These are phyloP conservation scores for Keiferia lycopersicella DNA, from an alignment of 2,888 invertebrate species.

Conservation along the genomic window DNA sequence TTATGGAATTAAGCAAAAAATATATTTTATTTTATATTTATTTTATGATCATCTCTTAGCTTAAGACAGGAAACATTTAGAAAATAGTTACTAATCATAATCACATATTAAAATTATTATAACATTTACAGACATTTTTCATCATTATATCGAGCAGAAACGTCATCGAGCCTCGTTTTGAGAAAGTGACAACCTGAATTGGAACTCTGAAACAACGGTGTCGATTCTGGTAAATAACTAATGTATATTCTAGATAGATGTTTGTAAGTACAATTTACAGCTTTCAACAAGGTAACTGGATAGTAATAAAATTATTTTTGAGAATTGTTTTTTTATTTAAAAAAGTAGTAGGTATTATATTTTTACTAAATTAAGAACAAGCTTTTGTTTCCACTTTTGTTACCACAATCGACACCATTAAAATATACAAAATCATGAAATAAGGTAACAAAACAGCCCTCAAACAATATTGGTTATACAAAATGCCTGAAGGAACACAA, in stretches of 20 bases:
- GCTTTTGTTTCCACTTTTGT: too few relatives aligned
- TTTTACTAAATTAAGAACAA: too few relatives aligned
- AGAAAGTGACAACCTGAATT: neutral
- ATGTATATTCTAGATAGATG: too few relatives aligned
- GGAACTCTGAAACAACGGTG: neutral
- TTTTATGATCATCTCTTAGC: conserved; percentile 73
- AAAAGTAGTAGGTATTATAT: too few relatives aligned
- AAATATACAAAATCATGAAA: too few relatives aligned
- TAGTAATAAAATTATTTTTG: too few relatives aligned
- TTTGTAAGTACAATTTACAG: too few relatives aligned
- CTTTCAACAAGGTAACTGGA: too few relatives aligned
- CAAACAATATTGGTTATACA: conserved; percentile 2
- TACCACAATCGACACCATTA: too few relatives aligned
- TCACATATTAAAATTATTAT: conserved; percentile 73
- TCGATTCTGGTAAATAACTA: too few relatives aligned
- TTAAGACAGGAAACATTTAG: conserved; percentile 77
- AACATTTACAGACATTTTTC: conserved; percentile 68
- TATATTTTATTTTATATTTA: conserved; percentile 64
- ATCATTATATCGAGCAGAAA: conserved; percentile 45
- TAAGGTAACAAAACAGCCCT: neutral
- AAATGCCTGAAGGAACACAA: conserved; percentile 9
- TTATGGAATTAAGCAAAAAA: conserved; percentile 14
- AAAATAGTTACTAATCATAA: conserved; percentile 76
- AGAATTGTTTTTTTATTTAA: too few relatives aligned
- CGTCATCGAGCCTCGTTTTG: conserved; percentile 47